These are phyloP conservation scores for Garrulus glandarius DNA, from an alignment of 2,797 vertebrate species.

Conservation along the genomic window DNA sequence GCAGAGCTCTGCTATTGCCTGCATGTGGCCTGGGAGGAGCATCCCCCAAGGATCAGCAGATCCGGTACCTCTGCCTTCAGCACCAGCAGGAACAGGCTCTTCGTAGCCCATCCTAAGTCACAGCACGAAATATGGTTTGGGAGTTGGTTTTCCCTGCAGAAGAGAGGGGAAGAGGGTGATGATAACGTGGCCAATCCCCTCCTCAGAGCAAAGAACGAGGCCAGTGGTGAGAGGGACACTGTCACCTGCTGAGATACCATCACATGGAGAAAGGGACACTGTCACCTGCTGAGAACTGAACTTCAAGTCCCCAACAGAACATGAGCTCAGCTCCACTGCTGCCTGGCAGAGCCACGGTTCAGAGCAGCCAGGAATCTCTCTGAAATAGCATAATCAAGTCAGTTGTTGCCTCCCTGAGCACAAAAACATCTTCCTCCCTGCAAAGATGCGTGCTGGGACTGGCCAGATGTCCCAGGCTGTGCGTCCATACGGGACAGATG, in stretches of 20 bases:
- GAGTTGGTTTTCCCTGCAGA: not conserved
- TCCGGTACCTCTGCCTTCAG: not conserved
- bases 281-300: not conserved
- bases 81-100: not conserved
- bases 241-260: not conserved
- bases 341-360: not conserved
- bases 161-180: not conserved
- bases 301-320: too few relatives aligned
- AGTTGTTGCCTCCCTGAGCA: not conserved
- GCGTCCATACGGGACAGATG: not conserved
- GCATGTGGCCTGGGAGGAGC: not conserved
- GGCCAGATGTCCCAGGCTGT: not conserved
- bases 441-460: not conserved
- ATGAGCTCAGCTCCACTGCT: not conserved
- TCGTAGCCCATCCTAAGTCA: not conserved
- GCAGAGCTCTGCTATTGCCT: not conserved
- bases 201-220: not conserved
- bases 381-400: rapidly evolving
- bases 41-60: not conserved
- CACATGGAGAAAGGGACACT: not conserved
- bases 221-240: not conserved
- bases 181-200: rapidly evolving
- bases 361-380: not conserved
- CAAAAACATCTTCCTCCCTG: not conserved
- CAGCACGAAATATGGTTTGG: not conserved